A percentile compares a stretch with the other conserved stretches of the same genome.
Conservation (phyloP, 2,113 vertebrate species). For the Piprites chloris region DNA sequence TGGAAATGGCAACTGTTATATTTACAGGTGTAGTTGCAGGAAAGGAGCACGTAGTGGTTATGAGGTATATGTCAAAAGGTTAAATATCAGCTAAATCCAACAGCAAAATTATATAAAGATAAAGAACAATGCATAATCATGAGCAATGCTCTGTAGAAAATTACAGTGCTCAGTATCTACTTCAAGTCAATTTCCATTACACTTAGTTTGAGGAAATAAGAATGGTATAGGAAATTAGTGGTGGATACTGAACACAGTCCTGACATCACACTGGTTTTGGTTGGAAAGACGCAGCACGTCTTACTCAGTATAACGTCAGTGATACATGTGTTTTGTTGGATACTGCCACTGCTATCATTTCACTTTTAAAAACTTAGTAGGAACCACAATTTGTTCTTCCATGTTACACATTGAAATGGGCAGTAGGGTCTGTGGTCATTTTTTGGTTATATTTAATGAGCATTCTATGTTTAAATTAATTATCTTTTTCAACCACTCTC, state of each 20-base stretch:
- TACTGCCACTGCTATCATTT: neutral
- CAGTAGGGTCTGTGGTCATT: neutral
- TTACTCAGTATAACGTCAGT: neutral
- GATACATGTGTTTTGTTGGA: rapidly evolving
- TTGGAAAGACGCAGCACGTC: neutral
- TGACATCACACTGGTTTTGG: neutral
- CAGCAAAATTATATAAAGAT: neutral
- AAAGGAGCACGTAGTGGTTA: neutral
- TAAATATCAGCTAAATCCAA: neutral
- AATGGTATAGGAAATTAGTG: neutral
- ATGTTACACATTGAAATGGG: neutral
- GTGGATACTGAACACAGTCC: neutral
- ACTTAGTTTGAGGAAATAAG: neutral
- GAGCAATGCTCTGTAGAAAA: neutral
- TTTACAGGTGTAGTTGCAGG: neutral
- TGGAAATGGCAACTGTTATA: neutral
- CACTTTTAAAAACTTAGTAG: neutral
- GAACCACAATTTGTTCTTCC: neutral
- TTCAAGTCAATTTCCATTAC: neutral
- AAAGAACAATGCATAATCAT: neutral
- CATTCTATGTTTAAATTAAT: neutral
- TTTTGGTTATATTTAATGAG: neutral
- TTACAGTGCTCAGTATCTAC: neutral
- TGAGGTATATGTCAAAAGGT: neutral
- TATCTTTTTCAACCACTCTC: neutral